Evolutionary conservation across 1,140 invertebrate species (phyloP), one percentile per base, ranked within the genome.

Genomic region (Copidosoma floridanum): DNA sequence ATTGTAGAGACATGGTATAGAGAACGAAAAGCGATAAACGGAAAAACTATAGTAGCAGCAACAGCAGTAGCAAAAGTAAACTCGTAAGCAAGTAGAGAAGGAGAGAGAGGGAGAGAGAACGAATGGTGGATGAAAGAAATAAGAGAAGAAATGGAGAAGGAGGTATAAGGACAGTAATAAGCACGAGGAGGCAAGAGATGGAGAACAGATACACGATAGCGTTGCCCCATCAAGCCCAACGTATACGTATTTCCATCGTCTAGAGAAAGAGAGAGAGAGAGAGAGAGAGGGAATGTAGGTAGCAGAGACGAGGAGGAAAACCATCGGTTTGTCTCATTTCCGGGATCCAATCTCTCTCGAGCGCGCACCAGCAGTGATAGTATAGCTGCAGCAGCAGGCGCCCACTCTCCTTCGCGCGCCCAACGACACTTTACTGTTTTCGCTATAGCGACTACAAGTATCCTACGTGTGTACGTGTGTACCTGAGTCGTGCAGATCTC

Each of bases 321-420:
- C 68, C 72, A 73, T 77, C 70, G 74, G 72, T 76, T 76, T 76
- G 71, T 77, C 75, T 77, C 74, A 78, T 79, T 79, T 78, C 75
- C 74, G 71, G 72, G 68, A 77, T 77, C 71, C 72, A 76, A 77
- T 74, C 74, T 77, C n/a, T n/a, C 69, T 72, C 66, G 44, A 38
- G 44, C 29, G 21, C 20, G 6, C 18, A 14, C 43, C 12, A 41
- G 40, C 40, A 5, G 12, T 14, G 7, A 35, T 8, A 35, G 14
- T n/a, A n/a, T n/a, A n/a, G n/a, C n/a, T n/a, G n/a, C n/a, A n/a
- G 32, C 40, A 43, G 16, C 26, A 18, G 18, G 14, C 16, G 5
- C 21, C 14, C 21, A n/a, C 32, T 35, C 24, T 11, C 11, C 38
- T 4, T 5, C 38, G 38, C 38, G 14, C n/a, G 18, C 18, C 38